Evolutionary conservation across 2,113 vertebrate species (phyloP).

Genomic region (Melanerpes aurifrons): DNA sequence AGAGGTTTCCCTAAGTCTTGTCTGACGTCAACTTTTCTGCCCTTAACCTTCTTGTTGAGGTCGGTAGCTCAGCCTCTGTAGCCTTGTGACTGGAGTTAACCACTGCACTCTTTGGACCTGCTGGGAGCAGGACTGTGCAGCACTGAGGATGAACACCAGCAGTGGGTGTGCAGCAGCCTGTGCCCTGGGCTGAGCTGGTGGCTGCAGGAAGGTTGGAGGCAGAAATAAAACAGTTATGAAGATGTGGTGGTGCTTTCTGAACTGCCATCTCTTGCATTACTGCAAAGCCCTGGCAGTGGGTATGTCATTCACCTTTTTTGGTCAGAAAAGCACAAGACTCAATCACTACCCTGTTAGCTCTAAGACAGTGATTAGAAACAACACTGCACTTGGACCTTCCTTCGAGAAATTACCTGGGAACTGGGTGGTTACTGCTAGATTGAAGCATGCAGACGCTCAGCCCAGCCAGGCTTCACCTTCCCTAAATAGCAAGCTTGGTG

Average conservation of each 20-base stretch:
- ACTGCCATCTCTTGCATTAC: neutral
- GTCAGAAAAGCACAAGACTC: neutral
- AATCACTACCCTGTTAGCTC: neutral
- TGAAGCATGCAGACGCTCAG: neutral
- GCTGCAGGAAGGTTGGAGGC: neutral
- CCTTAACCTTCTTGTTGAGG: neutral
- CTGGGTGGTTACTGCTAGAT: neutral
- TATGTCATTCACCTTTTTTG: neutral
- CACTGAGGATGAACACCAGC: neutral
- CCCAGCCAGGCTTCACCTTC: neutral
- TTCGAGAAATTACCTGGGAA: neutral
- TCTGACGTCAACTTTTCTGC: neutral
- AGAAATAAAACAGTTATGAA: neutral
- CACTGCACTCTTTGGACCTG: neutral
- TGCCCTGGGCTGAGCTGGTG: neutral
- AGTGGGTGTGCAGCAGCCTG: accelerated
- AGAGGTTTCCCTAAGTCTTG: neutral
- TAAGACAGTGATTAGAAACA: neutral
- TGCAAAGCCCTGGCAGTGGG: neutral
- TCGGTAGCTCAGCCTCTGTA: neutral
- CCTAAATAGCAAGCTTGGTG: neutral
- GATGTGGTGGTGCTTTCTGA: neutral
- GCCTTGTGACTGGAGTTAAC: neutral
- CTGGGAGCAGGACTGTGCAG: neutral
- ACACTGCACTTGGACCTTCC: accelerated